Evolutionary conservation across 2,113 vertebrate species (phyloP).

Genomic region (Campylomormyrus numenius): DNA sequence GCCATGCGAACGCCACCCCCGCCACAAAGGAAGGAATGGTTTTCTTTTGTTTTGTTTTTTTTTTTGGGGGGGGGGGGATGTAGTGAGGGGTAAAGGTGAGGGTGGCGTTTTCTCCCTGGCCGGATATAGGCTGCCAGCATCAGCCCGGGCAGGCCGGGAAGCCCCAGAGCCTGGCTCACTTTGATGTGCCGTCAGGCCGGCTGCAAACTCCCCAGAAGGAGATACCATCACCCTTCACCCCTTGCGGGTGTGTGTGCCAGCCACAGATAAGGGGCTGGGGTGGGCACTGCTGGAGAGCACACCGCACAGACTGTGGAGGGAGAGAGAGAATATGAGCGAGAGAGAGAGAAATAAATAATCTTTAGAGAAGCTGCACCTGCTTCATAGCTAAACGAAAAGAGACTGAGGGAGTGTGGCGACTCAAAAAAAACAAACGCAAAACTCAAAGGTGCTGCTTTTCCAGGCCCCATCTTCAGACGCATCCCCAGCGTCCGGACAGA

Average conservation of each 20-base stretch:
- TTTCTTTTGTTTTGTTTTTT: neutral
- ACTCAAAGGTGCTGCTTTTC: neutral
- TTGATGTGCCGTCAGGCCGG: conserved; percentile 43
- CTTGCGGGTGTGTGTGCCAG: conserved; percentile 49
- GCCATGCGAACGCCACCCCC: neutral
- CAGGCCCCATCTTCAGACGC: conserved; percentile 10
- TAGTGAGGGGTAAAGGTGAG: neutral
- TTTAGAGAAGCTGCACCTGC: conserved; percentile 10
- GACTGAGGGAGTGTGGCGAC: neutral
- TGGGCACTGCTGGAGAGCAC: conserved; percentile 40
- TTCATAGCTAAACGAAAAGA: neutral
- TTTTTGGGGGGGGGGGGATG: neutral
- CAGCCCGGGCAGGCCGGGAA: neutral
- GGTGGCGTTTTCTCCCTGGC: neutral
- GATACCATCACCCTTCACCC: conserved; percentile 55
- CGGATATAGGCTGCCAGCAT: neutral
- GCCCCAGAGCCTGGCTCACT: conserved; percentile 10
- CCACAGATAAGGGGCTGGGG: conserved; percentile 53
- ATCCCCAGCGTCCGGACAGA: neutral
- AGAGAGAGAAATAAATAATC: neutral
- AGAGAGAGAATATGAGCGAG: conserved; percentile 25
- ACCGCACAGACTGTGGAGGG: conserved; percentile 25
- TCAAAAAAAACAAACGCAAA: conserved; percentile 14
- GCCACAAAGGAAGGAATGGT: neutral
- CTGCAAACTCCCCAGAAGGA: conserved; percentile 53